Evolutionary conservation across 1,140 invertebrate species (phyloP).

Genomic region (Lanistes nyassanus): DNA sequence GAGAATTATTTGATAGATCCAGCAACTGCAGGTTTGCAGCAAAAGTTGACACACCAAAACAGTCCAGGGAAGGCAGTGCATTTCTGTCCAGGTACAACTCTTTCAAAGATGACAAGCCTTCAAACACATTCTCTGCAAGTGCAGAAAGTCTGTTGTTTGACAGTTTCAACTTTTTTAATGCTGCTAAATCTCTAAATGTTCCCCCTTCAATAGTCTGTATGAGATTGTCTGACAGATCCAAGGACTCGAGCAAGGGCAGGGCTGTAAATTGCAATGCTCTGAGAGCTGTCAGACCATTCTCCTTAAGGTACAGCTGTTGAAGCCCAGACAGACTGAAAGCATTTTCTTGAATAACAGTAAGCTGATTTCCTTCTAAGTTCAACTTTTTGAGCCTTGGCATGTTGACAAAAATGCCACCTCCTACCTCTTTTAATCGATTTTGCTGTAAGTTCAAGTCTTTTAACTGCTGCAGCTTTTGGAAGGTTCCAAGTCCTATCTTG

Average conservation of each 20-base stretch:
- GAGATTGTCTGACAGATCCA: conserved; percentile 40
- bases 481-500: conserved; percentile 16
- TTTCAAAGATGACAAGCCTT: conserved; percentile 29
- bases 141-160: conserved; percentile 30
- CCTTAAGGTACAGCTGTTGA: conserved; percentile 33
- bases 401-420: conserved; percentile 20
- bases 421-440: conserved; percentile 28
- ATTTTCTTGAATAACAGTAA: conserved; percentile 23
- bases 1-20: conserved; percentile 30
- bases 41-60: conserved; percentile 26
- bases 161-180: conserved; percentile 21
- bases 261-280: conserved; percentile 19
- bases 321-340: conserved; percentile 29
- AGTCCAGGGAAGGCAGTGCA: conserved; percentile 24
- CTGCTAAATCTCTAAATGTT: conserved; percentile 26
- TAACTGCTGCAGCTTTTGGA: conserved; percentile 25
- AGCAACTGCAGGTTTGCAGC: conserved; percentile 28
- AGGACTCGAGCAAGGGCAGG: conserved; percentile 16
- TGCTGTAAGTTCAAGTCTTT: conserved; percentile 28
- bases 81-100: conserved; percentile 34
- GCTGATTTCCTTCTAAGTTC: conserved; percentile 29
- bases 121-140: conserved; percentile 28
- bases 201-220: conserved; percentile 22
- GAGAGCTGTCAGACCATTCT: conserved; percentile 30
- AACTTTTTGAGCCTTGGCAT: conserved; percentile 32